Evolutionary conservation across 2,888 invertebrate species (phyloP).

Genomic region (Prosapia bicincta): DNA sequence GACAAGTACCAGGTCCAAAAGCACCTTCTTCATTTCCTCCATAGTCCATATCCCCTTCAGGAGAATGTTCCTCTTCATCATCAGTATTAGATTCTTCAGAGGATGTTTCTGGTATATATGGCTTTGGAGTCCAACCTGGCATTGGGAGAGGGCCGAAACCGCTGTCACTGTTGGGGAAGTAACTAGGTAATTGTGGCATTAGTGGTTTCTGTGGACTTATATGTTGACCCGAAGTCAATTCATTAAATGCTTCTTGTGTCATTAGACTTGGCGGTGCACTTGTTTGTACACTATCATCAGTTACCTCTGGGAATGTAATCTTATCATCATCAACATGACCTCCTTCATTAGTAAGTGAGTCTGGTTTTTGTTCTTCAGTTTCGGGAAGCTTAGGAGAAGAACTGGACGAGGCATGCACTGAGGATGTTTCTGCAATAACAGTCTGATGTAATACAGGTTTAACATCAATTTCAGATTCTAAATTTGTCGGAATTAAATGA

Average conservation of each 20-base stretch:
- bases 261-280: not conserved
- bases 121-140: conserved; percentile 35
- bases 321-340: not conserved
- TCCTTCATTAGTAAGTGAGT: not conserved
- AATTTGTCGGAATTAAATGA: not conserved
- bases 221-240: conserved; percentile 16
- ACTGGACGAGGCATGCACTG: not conserved
- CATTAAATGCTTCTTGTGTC: conserved; percentile 9
- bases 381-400: not conserved
- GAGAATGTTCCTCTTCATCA: conserved; percentile 39
- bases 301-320: conserved; percentile 14
- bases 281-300: conserved; percentile 7
- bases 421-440: not conserved
- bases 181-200: not conserved
- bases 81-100: conserved; percentile 26
- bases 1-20: conserved; percentile 85
- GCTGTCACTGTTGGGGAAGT: not conserved
- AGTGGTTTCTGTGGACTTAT: conserved; percentile 8
- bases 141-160: not conserved
- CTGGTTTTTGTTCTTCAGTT: not conserved
- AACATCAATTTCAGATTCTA: not conserved
- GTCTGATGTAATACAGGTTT: not conserved
- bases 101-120: conserved; percentile 15
- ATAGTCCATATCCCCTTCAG: conserved; percentile 58
- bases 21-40: conserved; percentile 71